These are phyloP conservation scores for Phasianus colchicus DNA, from an alignment of 2,113 vertebrate genomes.

Conservation along the genomic window DNA sequence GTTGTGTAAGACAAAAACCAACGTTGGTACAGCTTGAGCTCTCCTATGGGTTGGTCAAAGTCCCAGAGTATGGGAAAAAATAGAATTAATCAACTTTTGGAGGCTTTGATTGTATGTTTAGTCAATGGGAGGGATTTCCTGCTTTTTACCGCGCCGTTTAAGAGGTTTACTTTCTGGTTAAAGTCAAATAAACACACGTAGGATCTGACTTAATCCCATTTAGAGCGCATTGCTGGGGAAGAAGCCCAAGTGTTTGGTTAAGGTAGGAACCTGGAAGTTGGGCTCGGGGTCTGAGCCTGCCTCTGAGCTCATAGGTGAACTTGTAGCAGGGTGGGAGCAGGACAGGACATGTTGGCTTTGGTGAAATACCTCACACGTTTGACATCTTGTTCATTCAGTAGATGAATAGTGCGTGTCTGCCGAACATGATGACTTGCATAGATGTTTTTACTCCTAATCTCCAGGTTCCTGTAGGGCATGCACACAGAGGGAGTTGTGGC, in stretches of 20 bases:
- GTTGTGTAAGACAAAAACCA: background rate
- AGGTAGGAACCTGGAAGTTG: slow-evolving; percentile 33
- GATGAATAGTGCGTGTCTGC: background rate
- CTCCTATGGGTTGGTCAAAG: background rate
- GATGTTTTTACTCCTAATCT: background rate
- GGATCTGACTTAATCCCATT: slow-evolving; percentile 36
- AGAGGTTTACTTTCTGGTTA: slow-evolving; percentile 47
- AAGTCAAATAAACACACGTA: slow-evolving; percentile 55
- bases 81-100: slow-evolving; percentile 11
- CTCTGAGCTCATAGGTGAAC: background rate
- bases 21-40: background rate
- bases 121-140: slow-evolving; percentile 63
- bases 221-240: background rate
- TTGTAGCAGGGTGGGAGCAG: slow-evolving; percentile 13
- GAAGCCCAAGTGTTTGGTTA: slow-evolving; percentile 53
- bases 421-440: background rate
- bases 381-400: background rate
- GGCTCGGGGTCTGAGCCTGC: background rate
- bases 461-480: background rate
- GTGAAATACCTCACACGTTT: slow-evolving; percentile 13
- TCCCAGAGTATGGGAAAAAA: slow-evolving; percentile 19
- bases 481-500: background rate
- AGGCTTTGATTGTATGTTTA: slow-evolving; percentile 55
- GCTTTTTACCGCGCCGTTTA: slow-evolving; percentile 5
- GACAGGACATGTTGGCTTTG: background rate